These are phyloP conservation scores for Morpho helenor DNA, from an alignment of 2,888 invertebrate genomes.

Conservation along the genomic window DNA sequence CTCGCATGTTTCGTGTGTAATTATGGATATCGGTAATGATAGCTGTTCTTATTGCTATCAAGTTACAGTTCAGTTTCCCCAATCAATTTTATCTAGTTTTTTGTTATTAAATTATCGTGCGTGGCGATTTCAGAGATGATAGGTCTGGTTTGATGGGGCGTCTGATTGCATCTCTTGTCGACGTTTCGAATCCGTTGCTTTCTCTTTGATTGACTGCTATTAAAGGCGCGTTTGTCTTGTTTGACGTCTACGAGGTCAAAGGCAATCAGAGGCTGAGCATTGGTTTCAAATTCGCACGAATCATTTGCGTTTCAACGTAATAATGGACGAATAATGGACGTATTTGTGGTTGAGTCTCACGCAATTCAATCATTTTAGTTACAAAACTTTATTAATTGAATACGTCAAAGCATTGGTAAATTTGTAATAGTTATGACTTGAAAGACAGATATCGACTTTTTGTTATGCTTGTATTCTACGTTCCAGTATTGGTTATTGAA, in stretches of 20 bases:
- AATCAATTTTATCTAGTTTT: constrained; percentile 49
- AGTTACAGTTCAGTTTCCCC: constrained; percentile 51
- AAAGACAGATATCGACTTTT: too few species aligned
- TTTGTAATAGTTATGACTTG: too few species aligned
- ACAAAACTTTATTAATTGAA: too few species aligned
- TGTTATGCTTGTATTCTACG: too few species aligned
- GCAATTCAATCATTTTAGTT: constrained; percentile 3
- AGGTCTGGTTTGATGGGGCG: constrained; percentile 72
- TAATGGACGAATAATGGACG: constrained; percentile 1
- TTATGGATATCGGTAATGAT: constrained; percentile 50
- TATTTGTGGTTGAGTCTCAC: constrained; percentile 4
- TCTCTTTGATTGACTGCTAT: constrained; percentile 75
- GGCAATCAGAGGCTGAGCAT: constrained; percentile 30
- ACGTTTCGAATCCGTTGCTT: constrained; percentile 67
- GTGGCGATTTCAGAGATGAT: constrained; percentile 79
- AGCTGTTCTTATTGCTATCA: constrained; percentile 44
- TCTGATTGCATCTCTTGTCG: constrained; percentile 78
- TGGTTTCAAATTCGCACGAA: constrained; percentile 50
- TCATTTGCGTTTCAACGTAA: constrained; percentile 44
- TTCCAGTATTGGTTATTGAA: too few species aligned
- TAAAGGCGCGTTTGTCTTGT: constrained; percentile 43
- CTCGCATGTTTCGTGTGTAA: constrained; percentile 73
- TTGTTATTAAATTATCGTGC: constrained; percentile 78
- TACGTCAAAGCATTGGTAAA: too few species aligned
- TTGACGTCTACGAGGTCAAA: constrained; percentile 42